phyloP scores from a whole-genome alignment of 2,113 vertebrate species.

The Antennarius striatus region DNA sequence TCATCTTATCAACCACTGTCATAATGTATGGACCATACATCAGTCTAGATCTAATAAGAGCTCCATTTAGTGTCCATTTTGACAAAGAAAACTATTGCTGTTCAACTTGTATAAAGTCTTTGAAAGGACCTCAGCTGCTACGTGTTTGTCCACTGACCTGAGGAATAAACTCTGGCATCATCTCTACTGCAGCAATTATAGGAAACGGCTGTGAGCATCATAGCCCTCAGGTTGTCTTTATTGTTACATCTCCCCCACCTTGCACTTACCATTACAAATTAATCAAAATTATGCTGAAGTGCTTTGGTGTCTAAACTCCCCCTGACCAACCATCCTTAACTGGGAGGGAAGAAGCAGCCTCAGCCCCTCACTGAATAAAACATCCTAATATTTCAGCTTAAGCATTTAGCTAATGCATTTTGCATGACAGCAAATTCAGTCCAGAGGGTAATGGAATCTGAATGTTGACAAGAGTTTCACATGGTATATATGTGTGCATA shows the following conservation, averaged over 20 bases:
- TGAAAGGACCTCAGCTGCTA: background rate
- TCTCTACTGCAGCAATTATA: constrained; percentile 9
- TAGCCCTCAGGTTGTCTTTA: constrained; percentile 39
- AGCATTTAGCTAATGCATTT: constrained; percentile 63
- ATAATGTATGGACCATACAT: background rate
- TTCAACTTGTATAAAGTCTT: background rate
- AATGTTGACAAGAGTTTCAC: constrained; percentile 36
- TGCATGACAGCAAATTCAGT: constrained; percentile 57
- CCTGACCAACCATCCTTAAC: constrained; percentile 9
- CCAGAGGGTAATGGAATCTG: constrained; percentile 38
- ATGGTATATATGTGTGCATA: background rate
- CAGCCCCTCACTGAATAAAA: constrained; percentile 56
- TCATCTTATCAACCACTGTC: too few relatives aligned
- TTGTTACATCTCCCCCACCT: constrained; percentile 42
- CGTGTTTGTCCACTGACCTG: constrained; percentile 10
- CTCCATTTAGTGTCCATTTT: constrained; percentile 1
- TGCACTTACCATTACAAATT: constrained; percentile 59
- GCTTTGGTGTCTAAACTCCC: constrained; percentile 3
- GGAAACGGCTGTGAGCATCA: constrained; percentile 32
- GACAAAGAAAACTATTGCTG: background rate
- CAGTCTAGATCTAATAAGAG: background rate
- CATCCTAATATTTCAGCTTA: constrained; percentile 67
- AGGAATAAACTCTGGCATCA: constrained; percentile 23
- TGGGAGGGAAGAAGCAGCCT: constrained; percentile 20
- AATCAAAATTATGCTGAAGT: constrained; percentile 45